phyloP scores from a whole-genome alignment of 2,797 vertebrate species.

The Gobio occitaniae region DNA sequence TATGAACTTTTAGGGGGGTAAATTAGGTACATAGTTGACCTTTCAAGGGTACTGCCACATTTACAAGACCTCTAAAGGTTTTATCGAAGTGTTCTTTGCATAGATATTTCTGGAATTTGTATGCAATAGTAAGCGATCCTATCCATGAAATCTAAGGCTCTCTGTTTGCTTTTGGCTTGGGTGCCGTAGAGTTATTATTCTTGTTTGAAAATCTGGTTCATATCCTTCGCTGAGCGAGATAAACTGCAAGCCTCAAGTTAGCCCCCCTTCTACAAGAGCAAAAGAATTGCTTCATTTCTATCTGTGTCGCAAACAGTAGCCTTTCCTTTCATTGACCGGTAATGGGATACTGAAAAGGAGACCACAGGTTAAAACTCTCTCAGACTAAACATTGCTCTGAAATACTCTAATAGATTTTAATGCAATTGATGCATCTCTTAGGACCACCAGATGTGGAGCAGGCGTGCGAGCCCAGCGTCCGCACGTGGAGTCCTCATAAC shows the following conservation, averaged over 20 bases:
- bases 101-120: neutral
- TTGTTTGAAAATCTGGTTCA: slow-evolving; percentile 49
- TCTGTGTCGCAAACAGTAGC: slow-evolving; percentile 39
- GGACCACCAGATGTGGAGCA: slow-evolving; percentile 98
- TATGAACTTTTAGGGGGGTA: neutral
- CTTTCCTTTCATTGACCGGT: slow-evolving; percentile 3
- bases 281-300: slow-evolving; percentile 38
- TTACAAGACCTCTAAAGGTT: neutral
- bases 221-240: slow-evolving; percentile 49
- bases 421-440: slow-evolving; percentile 50
- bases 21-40: neutral
- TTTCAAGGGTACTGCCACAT: neutral
- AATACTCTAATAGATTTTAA: slow-evolving; percentile 15
- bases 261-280: slow-evolving; percentile 36
- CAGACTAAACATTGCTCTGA: neutral
- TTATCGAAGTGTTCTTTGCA: neutral
- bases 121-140: slow-evolving; percentile 3
- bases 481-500: slow-evolving; percentile 95
- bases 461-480: slow-evolving; percentile 93
- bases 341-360: neutral
- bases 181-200: slow-evolving; percentile 48
- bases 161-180: slow-evolving; percentile 43
- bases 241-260: slow-evolving; percentile 43
- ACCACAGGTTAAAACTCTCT: neutral
- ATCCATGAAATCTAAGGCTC: slow-evolving; percentile 33